A percentile compares a stretch with the other conserved stretches of the same genome.
These are phyloP conservation scores for Anodontia alba DNA, from an alignment of 2,888 invertebrate species.

Conservation along the genomic window DNA sequence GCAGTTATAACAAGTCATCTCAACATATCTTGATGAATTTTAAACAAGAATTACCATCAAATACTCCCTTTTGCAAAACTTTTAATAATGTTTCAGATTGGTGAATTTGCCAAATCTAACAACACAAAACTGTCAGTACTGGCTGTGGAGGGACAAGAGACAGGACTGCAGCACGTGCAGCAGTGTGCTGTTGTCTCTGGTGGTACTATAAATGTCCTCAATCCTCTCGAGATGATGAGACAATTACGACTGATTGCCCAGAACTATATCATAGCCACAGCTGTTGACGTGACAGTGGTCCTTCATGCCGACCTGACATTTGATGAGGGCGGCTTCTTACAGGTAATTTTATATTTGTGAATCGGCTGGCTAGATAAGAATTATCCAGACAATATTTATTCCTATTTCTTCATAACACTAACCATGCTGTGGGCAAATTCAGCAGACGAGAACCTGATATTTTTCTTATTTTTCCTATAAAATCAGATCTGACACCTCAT, in stretches of 20 bases:
- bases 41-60: too few relatives aligned
- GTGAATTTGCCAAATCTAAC: conserved; percentile 75
- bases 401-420: too few relatives aligned
- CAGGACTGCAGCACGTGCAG: conserved; percentile 69
- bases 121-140: conserved; percentile 76
- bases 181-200: conserved; percentile 73
- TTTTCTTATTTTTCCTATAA: too few relatives aligned
- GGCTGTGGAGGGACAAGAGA: conserved; percentile 75
- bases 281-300: conserved; percentile 73
- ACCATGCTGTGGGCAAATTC: too few relatives aligned
- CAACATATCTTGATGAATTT: too few relatives aligned
- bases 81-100: conserved; percentile 67
- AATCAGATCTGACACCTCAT: too few relatives aligned
- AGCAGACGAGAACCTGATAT: too few relatives aligned
- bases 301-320: conserved; percentile 77
- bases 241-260: conserved; percentile 79
- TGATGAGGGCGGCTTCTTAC: conserved; percentile 70
- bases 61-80: too few relatives aligned
- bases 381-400: too few relatives aligned
- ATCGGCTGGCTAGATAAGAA: too few relatives aligned
- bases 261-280: conserved; percentile 78
- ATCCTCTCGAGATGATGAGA: conserved; percentile 80
- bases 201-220: conserved; percentile 77
- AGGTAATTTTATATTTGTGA: conserved; percentile 56
- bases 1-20: too few relatives aligned